Percentiles rank a stretch among this genome's conserved stretches.
phyloP scores from a whole-genome alignment of 2,113 vertebrate species.

The Rousettus leschenaultii region DNA sequence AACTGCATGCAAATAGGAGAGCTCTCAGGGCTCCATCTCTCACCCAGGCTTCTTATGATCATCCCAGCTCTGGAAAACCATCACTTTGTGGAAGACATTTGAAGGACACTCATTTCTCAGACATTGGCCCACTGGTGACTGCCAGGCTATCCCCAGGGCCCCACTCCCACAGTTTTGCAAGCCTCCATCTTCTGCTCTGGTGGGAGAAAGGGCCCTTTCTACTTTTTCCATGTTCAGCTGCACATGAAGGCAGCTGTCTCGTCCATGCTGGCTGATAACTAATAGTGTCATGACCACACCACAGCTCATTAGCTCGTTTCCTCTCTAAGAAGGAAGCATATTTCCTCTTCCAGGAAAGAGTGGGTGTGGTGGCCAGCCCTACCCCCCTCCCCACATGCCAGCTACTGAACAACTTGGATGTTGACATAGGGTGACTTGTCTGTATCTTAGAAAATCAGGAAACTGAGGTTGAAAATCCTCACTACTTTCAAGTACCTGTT shows the following conservation, averaged over 20 bases:
- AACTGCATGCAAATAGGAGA: constrained; percentile 78
- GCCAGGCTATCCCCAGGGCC: constrained; percentile 4
- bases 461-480: not conserved
- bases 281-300: constrained; percentile 59
- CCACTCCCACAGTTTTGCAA: not conserved
- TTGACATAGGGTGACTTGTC: not conserved
- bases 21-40: not conserved
- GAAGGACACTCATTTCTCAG: constrained; percentile 31
- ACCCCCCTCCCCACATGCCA: not conserved
- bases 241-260: constrained; percentile 41
- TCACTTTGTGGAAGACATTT: constrained; percentile 1
- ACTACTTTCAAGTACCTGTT: too few species aligned
- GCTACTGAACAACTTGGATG: not conserved
- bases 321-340: constrained; percentile 28
- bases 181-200: not conserved
- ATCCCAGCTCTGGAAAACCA: constrained; percentile 41
- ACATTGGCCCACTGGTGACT: constrained; percentile 4
- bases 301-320: constrained; percentile 45
- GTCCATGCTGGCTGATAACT: not conserved
- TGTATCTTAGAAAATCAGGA: not conserved
- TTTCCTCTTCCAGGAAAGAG: constrained; percentile 63
- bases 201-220: not conserved
- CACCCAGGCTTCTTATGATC: not conserved
- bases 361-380: not conserved
- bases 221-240: constrained; percentile 6